phyloP scores from a whole-genome alignment of 2,113 vertebrate genomes.

The Genyomyrus donnyi region DNA sequence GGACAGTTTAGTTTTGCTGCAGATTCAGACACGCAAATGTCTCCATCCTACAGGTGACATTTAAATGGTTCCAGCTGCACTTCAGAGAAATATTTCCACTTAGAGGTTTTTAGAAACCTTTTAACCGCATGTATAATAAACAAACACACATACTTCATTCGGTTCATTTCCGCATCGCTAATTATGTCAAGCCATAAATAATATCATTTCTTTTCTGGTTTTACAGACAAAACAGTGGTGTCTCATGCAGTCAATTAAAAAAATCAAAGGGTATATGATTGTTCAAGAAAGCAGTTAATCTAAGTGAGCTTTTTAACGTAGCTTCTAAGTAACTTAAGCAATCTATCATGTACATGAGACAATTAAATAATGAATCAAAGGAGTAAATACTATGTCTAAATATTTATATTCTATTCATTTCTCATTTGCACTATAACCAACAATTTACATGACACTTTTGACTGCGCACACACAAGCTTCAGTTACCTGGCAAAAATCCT shows the following conservation, averaged over 20 bases:
- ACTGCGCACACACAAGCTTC: neutral
- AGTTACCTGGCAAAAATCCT: neutral
- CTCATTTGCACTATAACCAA: neutral
- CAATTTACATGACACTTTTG: neutral
- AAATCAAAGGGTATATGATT: neutral
- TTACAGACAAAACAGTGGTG: neutral
- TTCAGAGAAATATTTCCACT: neutral
- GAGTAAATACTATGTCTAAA: neutral
- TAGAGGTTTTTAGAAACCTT: neutral
- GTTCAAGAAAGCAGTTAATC: neutral
- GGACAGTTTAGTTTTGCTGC: slow-evolving; percentile 51
- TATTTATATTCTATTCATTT: neutral
- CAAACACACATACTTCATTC: neutral
- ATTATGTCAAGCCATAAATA: neutral
- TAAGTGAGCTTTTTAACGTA: neutral
- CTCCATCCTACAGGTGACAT: neutral
- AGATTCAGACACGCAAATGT: slow-evolving; percentile 12
- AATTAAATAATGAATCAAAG: neutral
- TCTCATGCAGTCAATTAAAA: neutral
- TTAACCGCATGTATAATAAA: neutral
- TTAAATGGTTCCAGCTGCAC: neutral
- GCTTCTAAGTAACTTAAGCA: neutral
- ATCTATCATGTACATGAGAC: neutral
- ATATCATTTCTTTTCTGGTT: neutral
- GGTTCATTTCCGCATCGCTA: neutral